These are phyloP conservation scores for Asteroscopus sphinx DNA, from an alignment of 2,888 invertebrate genomes.

Conservation along the genomic window DNA sequence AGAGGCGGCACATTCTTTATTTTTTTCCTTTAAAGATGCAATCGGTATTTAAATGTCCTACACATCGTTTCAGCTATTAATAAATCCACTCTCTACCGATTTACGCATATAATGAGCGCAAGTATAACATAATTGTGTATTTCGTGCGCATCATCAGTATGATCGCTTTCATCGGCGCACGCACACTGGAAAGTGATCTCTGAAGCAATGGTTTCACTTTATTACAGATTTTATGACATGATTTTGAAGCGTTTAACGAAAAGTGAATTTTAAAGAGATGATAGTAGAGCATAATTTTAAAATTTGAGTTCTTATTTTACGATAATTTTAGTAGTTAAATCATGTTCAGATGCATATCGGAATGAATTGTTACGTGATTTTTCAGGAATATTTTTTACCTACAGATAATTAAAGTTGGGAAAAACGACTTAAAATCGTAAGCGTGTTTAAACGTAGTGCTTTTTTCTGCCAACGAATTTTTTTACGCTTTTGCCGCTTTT, in stretches of 20 bases:
- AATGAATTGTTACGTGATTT: not conserved
- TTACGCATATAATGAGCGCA: slow-evolving; percentile 41
- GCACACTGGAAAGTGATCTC: slow-evolving; percentile 67
- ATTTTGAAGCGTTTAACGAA: slow-evolving; percentile 13
- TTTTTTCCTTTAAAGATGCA: not conserved
- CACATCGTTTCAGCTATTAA: slow-evolving; percentile 13
- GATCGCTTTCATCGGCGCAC: slow-evolving; percentile 65
- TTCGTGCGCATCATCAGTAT: slow-evolving; percentile 65
- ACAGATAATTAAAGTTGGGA: too few species aligned
- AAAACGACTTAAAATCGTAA: too few species aligned
- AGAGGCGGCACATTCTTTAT: not conserved
- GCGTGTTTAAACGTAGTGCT: too few species aligned
- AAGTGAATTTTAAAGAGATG: slow-evolving; percentile 1
- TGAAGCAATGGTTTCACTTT: slow-evolving; percentile 60
- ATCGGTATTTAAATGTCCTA: slow-evolving; percentile 11
- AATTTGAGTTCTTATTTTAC: slow-evolving; percentile 3
- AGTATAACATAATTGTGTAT: slow-evolving; percentile 54
- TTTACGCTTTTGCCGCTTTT: too few species aligned
- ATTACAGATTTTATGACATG: slow-evolving; percentile 42
- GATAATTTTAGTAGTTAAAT: slow-evolving; percentile 8
- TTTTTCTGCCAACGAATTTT: too few species aligned
- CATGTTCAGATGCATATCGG: slow-evolving; percentile 1
- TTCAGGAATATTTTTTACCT: too few species aligned
- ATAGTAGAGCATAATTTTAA: slow-evolving; percentile 22
- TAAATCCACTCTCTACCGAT: slow-evolving; percentile 45